A percentile compares a stretch with the other conserved stretches of the same genome.
These are phyloP conservation scores for Oithona nana DNA, from an alignment of 2,888 invertebrate genomes.

Conservation along the genomic window DNA sequence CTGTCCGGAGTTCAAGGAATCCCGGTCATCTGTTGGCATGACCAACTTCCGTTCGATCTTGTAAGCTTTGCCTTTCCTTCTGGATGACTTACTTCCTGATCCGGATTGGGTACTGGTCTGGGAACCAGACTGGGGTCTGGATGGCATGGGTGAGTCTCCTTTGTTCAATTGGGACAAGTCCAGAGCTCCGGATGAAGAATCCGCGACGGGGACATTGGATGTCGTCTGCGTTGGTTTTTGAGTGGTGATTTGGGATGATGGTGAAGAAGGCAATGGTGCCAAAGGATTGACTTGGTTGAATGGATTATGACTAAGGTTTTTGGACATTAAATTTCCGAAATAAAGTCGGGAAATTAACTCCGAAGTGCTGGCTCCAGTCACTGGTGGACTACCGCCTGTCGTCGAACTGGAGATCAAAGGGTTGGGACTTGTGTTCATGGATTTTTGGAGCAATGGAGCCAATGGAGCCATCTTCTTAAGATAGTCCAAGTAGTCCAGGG, in stretches of 20 bases:
- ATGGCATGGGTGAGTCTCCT: conserved; percentile 18
- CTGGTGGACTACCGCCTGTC: neutral
- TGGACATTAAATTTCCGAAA: neutral
- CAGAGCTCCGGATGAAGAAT: neutral
- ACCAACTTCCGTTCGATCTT: conserved; percentile 42
- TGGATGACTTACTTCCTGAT: conserved; percentile 32
- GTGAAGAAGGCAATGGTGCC: no score
- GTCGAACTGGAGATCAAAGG: neutral
- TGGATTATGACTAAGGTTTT: neutral
- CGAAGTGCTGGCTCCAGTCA: neutral
- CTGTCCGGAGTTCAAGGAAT: neutral
- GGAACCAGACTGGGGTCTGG: neutral
- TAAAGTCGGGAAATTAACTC: neutral
- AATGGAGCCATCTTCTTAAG: neutral
- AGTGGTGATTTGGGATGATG: neutral
- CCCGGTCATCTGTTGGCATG: neutral
- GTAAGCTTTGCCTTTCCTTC: conserved; percentile 68
- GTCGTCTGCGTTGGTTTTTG: neutral
- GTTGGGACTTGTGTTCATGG: neutral
- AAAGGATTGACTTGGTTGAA: neutral
- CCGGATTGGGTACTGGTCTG: neutral
- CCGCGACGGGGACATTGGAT: neutral
- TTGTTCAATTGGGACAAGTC: neutral
- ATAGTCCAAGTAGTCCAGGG: neutral
- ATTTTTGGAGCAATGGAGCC: neutral